Evolutionary conservation across 1,140 invertebrate species (phyloP), one percentile per base, ranked within the genome.

Genomic region (Pachypsylla venusta): DNA sequence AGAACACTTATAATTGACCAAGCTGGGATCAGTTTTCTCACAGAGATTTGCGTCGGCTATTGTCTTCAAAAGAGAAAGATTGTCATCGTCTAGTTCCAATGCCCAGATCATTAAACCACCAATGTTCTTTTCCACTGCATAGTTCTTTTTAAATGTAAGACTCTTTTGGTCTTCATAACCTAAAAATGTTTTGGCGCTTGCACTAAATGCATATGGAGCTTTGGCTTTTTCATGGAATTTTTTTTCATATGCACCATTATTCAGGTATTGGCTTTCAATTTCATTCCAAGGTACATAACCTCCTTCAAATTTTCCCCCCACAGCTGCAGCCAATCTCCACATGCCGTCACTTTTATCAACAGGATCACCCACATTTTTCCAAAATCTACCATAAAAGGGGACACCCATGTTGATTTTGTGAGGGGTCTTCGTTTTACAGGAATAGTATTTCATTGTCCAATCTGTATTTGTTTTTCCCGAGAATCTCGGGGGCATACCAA

Each of bases 41-140:
- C 61, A 61, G 22, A 61, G 27, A 0, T 19, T 22, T 12, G 61
- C 61, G 2, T 25, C 53, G 10, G 48, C 54, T 0, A 64, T 42
- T 13, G 57, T 39, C 1, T 62, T 55, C 12, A 62, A 28, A 42
- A 64, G 25, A 7, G 59, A 57, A 4, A 63, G 26, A n/a, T 64
- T 24, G 2, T 60, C 56, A 24, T 62, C 61, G 28, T 64, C 63
- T 20, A 48, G 57, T 25, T 63, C 63, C 2, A 64, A 57, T 5
- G 58, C 54, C 63, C 63, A 64, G 20, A 64, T 57, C 63, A 64
- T 64, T 5, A 64, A 20, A 3, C 63, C 63, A 4, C 61, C 63
- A 1, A 64, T 30, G n/a, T 64, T 63, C 22, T 63, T 60, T 12
- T 63, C 56, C 2, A 58, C 16, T 1, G 63, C 63, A 24, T 63